Conservation (phyloP, 53 echinoderm and acorn worm species). For the Apostichopus leukothele region DNA sequence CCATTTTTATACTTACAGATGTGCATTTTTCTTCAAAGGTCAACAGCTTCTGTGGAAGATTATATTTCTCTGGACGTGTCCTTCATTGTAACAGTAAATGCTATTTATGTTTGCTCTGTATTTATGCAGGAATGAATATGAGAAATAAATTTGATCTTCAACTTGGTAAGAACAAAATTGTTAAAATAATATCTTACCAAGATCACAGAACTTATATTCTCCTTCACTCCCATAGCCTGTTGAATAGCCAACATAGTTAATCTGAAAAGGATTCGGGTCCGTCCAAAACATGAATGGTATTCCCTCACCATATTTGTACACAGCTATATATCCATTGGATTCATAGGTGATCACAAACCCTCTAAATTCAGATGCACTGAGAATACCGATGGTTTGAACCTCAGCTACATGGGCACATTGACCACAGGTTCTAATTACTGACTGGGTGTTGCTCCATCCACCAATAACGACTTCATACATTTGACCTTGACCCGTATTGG, state of each 20-base stretch:
- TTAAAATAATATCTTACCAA: conserved; percentile 37
- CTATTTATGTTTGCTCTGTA: no score
- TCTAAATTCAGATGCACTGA: conserved; percentile 57
- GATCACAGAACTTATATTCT: conserved; percentile 52
- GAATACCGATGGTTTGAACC: conserved; percentile 52
- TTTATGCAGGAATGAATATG: no score
- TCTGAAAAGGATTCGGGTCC: conserved; percentile 56
- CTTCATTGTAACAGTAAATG: no score
- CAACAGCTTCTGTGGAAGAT: no score
- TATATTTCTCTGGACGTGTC: no score
- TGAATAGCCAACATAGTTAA: conserved; percentile 55
- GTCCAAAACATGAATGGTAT: conserved; percentile 62
- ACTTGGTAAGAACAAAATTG: no score
- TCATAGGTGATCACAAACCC: conserved; percentile 73
- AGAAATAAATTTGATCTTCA: no score
- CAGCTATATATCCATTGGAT: conserved; percentile 56
- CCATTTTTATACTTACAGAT: no score
- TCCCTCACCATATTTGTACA: conserved; percentile 57
- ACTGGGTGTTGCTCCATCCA: conserved; percentile 71
- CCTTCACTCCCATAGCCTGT: conserved; percentile 40
- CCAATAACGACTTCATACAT: conserved; percentile 72
- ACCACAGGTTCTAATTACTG: conserved; percentile 59
- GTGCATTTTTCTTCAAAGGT: no score
- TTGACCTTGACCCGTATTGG: conserved; percentile 48
- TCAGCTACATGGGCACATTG: conserved; percentile 55